Evolutionary conservation across 37 sponge, comb jelly and placozoan species (phyloP).

Genomic region (Tethya wilhelma): DNA sequence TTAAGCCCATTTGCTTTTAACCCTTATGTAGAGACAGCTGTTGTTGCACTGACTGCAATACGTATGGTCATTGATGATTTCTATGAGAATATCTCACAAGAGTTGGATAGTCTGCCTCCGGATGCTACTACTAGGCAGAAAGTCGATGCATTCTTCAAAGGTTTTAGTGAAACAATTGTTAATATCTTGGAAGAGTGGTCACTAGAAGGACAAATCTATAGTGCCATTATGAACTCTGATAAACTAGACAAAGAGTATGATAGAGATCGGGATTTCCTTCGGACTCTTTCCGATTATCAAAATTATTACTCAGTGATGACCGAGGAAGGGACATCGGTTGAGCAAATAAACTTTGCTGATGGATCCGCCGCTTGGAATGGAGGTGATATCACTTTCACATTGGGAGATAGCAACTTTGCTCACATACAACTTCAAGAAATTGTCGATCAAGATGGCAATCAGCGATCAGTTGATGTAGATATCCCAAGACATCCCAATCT

Average conservation of each 20-base stretch:
- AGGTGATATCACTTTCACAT: slow-evolving; percentile 21
- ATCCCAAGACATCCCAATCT: not conserved
- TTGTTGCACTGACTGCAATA: slow-evolving; percentile 8
- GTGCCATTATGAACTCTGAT: not conserved
- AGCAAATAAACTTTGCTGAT: slow-evolving; percentile 26
- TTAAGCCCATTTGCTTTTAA: not conserved
- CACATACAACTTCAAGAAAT: not conserved
- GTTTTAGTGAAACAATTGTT: slow-evolving; percentile 11
- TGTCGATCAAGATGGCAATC: not conserved
- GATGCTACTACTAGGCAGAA: slow-evolving; percentile 19
- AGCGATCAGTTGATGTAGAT: not conserved
- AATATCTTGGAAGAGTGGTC: slow-evolving; percentile 1
- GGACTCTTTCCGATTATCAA: slow-evolving; percentile 4
- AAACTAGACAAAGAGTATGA: slow-evolving; percentile 20
- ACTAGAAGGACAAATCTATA: slow-evolving; percentile 5
- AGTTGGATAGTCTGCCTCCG: slow-evolving; percentile 25
- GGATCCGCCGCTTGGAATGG: slow-evolving; percentile 34
- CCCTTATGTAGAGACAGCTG: not conserved
- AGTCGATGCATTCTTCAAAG: slow-evolving; percentile 14
- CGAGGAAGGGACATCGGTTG: not conserved
- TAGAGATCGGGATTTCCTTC: slow-evolving; percentile 18
- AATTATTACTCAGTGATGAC: slow-evolving; percentile 14
- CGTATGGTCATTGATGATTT: slow-evolving; percentile 24
- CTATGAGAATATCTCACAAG: slow-evolving; percentile 15
- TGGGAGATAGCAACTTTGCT: slow-evolving; percentile 1